Evolutionary conservation across 2,797 vertebrate genomes (phyloP), one percentile per base, ranked within the genome.

Genomic region (Rhabdomys pumilio): DNA sequence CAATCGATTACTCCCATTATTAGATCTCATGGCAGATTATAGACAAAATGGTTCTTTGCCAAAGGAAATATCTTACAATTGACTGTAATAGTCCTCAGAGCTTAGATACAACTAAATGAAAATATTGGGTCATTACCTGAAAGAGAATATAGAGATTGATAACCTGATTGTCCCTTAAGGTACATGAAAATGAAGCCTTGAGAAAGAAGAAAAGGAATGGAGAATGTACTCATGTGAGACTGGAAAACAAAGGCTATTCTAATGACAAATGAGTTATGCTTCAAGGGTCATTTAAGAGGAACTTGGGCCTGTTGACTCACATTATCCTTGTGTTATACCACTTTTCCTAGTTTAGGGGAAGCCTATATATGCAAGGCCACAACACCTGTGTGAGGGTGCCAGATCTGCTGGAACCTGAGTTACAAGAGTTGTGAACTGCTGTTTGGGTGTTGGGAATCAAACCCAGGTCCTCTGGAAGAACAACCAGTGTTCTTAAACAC

Each of bases 61-160:
- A 95, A 95, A 92, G 63, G 59, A 97, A 93, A 96, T 96, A 76
- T 7, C 57, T 14, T 97, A 61, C 22, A 95, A 97, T 96, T 96
- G 77, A 96, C 22, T 89, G n/a, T 8, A 24, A 61, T 38, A 79
- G 76, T 2, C 22, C 1, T 96, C 80, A 94, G 67, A 93, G 82
- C 41, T 95, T 89, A 20, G 69, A 82, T 97, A 87, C 93, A 90
- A 92, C 93, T 93, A 77, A 65, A 95, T 85, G 69, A 95, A 95
- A 97, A 95, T 93, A 89, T 13, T 89, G 47, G 44, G 41, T 76
- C 92, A 96, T 97, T 96, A 96, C 63, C 84, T 96, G 93, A 90
- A 95, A 94, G 81, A 96, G 15, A 85, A 96, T 92, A 80, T 81
- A 92, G 95, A 89, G 44, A 97, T 92, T 83, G 76, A 53, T 85